Percentiles rank a stretch among this genome's conserved stretches.
These are phyloP conservation scores for Spodoptera frugiperda DNA, from an alignment of 1,140 invertebrate species.

Conservation along the genomic window DNA sequence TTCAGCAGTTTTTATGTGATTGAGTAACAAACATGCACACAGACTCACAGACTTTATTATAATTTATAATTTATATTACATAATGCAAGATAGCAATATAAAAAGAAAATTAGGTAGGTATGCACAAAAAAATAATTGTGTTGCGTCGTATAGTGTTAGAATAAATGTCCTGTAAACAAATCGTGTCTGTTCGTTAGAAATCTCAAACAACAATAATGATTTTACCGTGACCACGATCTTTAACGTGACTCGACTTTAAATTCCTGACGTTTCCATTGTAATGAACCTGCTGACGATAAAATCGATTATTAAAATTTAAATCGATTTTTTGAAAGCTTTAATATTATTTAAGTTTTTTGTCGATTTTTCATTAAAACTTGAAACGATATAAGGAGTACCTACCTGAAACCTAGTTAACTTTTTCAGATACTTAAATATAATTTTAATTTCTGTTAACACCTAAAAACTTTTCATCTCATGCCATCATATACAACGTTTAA, in stretches of 20 bases:
- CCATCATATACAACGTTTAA: background rate
- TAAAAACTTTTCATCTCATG: background rate
- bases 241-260: constrained; percentile 62
- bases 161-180: constrained; percentile 18
- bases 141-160: background rate
- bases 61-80: too few relatives aligned
- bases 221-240: constrained; percentile 59
- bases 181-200: constrained; percentile 29
- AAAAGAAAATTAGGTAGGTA: background rate
- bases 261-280: constrained; percentile 44
- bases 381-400: too few relatives aligned
- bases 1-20: too few relatives aligned
- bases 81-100: too few relatives aligned
- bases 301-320: background rate
- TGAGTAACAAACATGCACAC: too few relatives aligned
- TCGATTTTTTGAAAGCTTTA: background rate
- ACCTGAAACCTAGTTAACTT: too few relatives aligned
- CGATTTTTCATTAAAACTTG: background rate
- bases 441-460: too few relatives aligned
- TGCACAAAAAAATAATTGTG: background rate
- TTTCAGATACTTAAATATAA: too few relatives aligned
- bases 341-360: background rate
- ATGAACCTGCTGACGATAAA: background rate
- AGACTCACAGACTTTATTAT: too few relatives aligned
- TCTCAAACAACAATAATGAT: constrained; percentile 33